Conservation (phyloP, 2,113 vertebrate genomes). For the Leptosomus discolor region DNA sequence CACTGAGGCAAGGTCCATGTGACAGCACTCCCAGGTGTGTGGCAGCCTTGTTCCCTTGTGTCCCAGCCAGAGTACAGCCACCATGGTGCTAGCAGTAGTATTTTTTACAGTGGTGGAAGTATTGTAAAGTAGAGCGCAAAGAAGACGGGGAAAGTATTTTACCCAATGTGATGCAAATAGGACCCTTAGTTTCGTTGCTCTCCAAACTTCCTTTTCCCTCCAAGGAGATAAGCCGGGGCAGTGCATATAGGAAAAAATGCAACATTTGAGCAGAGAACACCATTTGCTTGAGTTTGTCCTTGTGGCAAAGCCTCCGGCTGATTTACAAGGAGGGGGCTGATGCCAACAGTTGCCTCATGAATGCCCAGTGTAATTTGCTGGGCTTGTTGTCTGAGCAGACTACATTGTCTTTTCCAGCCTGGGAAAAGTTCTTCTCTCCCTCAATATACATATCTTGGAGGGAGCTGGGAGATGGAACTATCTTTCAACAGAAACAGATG, state of each 20-base stretch:
- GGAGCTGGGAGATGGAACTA: background rate
- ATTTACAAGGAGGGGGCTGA: background rate
- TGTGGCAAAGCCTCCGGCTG: background rate
- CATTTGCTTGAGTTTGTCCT: background rate
- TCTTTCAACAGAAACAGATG: background rate
- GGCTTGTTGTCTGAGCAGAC: background rate
- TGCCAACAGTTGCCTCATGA: background rate
- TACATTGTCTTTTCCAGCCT: background rate
- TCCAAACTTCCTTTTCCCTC: background rate
- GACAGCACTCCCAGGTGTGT: background rate
- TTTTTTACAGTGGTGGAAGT: background rate
- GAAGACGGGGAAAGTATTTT: background rate
- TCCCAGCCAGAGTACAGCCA: background rate
- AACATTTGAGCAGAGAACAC: background rate
- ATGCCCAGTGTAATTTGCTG: background rate
- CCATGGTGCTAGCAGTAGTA: background rate
- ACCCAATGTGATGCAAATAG: background rate
- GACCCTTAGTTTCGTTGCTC: background rate
- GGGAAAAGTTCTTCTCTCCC: background rate
- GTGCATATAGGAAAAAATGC: background rate
- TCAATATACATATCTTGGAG: background rate
- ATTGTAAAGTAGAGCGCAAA: background rate
- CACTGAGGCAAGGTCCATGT: accelerated
- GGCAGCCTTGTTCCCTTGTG: background rate
- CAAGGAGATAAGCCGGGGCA: background rate